Conservation (phyloP, 2,797 vertebrate genomes). For the Hybognathus amarus region DNA sequence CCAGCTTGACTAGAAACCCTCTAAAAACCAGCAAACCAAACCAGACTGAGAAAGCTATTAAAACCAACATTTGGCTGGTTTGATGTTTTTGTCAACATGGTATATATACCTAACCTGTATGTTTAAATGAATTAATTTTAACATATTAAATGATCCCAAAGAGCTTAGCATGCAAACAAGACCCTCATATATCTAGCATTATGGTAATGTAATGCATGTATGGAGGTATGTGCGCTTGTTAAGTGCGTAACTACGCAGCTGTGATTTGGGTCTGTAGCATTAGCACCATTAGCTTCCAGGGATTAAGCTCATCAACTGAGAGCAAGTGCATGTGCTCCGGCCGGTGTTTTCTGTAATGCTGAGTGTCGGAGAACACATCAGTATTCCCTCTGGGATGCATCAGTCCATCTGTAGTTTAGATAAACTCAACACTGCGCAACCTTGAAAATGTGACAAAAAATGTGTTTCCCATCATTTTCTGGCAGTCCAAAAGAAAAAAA, state of each 20-base stretch:
- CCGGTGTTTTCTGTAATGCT: slow-evolving; percentile 19
- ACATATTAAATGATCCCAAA: background rate
- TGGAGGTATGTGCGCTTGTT: slow-evolving; percentile 35
- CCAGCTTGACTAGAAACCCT: background rate
- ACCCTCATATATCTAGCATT: background rate
- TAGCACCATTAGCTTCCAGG: slow-evolving; percentile 25
- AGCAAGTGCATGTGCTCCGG: slow-evolving; percentile 26
- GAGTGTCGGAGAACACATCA: slow-evolving; percentile 3
- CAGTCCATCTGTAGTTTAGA: slow-evolving; percentile 20
- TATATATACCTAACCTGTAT: background rate
- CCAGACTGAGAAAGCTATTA: background rate
- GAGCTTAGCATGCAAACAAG: background rate
- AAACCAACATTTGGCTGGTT: background rate
- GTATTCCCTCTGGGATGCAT: slow-evolving; percentile 33
- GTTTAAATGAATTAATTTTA: background rate
- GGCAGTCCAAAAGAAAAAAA: background rate
- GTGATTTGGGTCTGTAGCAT: slow-evolving; percentile 34
- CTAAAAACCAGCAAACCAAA: background rate
- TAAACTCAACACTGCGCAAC: slow-evolving; percentile 9
- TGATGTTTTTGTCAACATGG: background rate
- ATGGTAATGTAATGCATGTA: slow-evolving; percentile 3
- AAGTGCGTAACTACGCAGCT: slow-evolving; percentile 4
- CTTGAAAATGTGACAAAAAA: background rate
- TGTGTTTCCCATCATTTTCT: background rate
- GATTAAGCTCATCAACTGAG: slow-evolving; percentile 40